These are phyloP conservation scores for Coelopa frigida DNA, from an alignment of 1,140 invertebrate genomes.

Conservation along the genomic window DNA sequence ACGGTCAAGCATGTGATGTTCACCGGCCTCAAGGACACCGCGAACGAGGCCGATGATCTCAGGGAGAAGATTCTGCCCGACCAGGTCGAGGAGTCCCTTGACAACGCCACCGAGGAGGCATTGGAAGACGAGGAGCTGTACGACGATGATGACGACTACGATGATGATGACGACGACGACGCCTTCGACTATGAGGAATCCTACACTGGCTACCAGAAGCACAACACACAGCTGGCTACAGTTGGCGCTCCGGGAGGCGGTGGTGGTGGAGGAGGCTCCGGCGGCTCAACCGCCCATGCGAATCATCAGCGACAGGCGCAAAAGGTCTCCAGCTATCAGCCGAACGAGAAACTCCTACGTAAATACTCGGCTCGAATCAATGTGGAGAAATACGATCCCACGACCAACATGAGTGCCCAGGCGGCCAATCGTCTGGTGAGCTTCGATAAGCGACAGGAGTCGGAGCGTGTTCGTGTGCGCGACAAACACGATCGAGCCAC, in stretches of 20 bases:
- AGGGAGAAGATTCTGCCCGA: constrained; percentile 14
- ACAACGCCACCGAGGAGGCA: constrained; percentile 19
- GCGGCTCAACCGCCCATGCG: too few species aligned
- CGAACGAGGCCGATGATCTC: constrained; percentile 20
- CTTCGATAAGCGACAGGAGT: constrained; percentile 58
- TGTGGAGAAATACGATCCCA: constrained; percentile 69
- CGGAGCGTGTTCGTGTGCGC: constrained; percentile 65
- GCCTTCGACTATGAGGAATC: constrained; percentile 34
- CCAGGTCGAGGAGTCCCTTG: constrained; percentile 2
- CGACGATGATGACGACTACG: constrained; percentile 27
- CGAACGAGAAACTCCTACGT: constrained; percentile 70
- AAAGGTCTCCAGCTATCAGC: constrained; percentile 63
- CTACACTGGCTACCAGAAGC: constrained; percentile 36
- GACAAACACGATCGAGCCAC: constrained; percentile 96
- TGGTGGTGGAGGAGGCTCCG: background rate
- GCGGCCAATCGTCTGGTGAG: constrained; percentile 61
- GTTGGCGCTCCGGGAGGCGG: background rate
- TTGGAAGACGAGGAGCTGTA: constrained; percentile 21
- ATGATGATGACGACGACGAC: too few species aligned
- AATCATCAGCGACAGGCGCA: too few species aligned
- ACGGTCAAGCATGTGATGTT: constrained; percentile 28
- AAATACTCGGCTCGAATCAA: constrained; percentile 79
- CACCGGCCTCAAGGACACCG: constrained; percentile 22
- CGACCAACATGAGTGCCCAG: constrained; percentile 54
- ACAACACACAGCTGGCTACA: constrained; percentile 27